These are phyloP conservation scores for Indicator indicator DNA, from an alignment of 2,113 vertebrate species.

Conservation along the genomic window DNA sequence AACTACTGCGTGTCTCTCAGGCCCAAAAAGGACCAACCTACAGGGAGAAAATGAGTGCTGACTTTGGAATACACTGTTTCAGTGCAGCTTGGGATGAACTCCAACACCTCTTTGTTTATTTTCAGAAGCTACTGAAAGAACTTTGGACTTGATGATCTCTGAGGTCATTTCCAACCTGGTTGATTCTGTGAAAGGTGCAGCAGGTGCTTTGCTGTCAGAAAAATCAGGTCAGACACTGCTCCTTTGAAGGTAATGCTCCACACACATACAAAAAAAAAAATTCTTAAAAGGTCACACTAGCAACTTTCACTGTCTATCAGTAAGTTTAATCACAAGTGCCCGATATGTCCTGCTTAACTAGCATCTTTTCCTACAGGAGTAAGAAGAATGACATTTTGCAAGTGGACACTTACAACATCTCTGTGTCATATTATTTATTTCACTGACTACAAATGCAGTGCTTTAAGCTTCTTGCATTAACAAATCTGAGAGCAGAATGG, in stretches of 20 bases:
- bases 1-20: neutral
- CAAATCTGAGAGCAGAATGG: neutral
- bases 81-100: neutral
- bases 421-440: neutral
- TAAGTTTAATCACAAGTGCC: neutral
- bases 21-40: neutral
- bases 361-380: neutral
- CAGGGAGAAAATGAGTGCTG: neutral
- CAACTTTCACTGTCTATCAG: neutral
- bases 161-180: too few species aligned
- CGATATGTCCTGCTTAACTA: neutral
- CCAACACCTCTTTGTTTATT: accelerated
- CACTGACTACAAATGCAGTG: neutral
- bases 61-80: neutral
- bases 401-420: neutral
- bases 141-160: neutral
- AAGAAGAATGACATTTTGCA: neutral
- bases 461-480: neutral
- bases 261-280: neutral
- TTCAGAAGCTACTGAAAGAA: neutral
- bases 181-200: neutral
- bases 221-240: neutral
- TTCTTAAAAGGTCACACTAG: neutral
- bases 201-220: neutral
- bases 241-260: neutral